Conservation (phyloP, 2,888 invertebrate genomes). For the Parnassius glacialis region DNA sequence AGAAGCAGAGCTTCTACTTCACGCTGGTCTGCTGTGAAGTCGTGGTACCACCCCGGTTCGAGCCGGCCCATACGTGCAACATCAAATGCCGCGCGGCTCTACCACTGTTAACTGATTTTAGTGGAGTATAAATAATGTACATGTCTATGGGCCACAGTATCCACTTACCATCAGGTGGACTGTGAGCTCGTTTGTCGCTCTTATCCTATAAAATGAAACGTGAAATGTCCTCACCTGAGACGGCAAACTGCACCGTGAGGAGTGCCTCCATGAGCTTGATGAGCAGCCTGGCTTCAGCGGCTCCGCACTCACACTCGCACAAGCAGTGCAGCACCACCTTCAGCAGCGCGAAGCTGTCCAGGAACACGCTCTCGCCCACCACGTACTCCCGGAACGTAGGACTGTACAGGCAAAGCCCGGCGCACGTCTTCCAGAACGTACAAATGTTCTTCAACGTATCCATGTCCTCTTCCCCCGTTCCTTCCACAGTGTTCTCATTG, state of each 20-base stretch:
- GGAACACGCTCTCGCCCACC: slow-evolving; percentile 56
- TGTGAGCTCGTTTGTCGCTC: no score
- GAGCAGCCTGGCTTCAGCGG: slow-evolving; percentile 51
- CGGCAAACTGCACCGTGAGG: slow-evolving; percentile 68
- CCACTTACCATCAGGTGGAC: no score
- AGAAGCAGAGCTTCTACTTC: no score
- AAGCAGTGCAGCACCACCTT: slow-evolving; percentile 55
- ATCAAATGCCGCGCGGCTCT: no score
- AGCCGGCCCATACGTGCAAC: no score
- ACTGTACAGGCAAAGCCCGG: slow-evolving; percentile 76
- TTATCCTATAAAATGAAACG: not conserved
- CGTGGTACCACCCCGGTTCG: no score
- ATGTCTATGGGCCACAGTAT: no score
- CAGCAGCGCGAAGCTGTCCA: slow-evolving; percentile 62
- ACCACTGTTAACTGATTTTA: no score
- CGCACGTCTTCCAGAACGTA: slow-evolving; percentile 77
- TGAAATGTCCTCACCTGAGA: slow-evolving; percentile 54
- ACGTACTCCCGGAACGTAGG: slow-evolving; percentile 75
- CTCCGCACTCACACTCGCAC: slow-evolving; percentile 40
- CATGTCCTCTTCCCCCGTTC: slow-evolving; percentile 48
- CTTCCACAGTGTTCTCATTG: slow-evolving; percentile 40
- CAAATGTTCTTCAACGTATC: slow-evolving; percentile 64
- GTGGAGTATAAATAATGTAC: no score
- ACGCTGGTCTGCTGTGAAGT: no score
- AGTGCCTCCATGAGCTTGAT: slow-evolving; percentile 66